Evolutionary conservation across 2,888 invertebrate genomes (phyloP).

Genomic region (Drosophila limbata): DNA sequence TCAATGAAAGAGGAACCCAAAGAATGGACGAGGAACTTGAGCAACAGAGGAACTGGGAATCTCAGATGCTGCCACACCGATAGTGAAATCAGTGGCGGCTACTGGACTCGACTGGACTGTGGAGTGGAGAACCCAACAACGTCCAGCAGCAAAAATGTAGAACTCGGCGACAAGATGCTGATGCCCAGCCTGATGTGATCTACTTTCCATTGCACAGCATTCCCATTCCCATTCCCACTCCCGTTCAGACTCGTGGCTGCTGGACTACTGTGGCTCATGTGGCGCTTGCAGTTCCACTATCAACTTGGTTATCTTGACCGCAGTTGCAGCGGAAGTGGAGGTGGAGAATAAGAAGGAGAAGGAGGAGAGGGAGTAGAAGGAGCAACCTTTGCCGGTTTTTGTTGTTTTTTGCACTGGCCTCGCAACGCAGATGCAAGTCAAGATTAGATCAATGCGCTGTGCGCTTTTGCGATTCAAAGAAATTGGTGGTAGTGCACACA

Average conservation of each 20-base stretch:
- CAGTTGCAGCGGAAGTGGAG: conserved; percentile 23
- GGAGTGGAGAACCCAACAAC: too few species aligned
- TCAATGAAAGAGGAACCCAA: conserved; percentile 54
- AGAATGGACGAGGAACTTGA: background rate
- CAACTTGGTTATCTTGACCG: conserved; percentile 68
- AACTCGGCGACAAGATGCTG: conserved; percentile 32
- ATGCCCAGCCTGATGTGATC: conserved; percentile 63
- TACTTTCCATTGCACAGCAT: conserved; percentile 73
- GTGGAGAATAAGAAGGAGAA: conserved; percentile 17
- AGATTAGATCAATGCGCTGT: conserved; percentile 71
- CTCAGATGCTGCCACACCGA: conserved; percentile 60
- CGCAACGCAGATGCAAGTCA: conserved; percentile 67
- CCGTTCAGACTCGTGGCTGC: conserved; percentile 33
- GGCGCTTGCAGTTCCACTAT: conserved; percentile 77
- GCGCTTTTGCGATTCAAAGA: conserved; percentile 72
- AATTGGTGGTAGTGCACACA: conserved; percentile 75
- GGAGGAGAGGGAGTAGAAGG: background rate
- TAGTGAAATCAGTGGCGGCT: conserved; percentile 55
- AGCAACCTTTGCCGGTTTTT: conserved; percentile 5
- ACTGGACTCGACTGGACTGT: conserved; percentile 37
- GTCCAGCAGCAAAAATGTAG: conserved; percentile 43
- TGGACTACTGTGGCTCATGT: conserved; percentile 65
- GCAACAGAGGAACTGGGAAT: conserved; percentile 7
- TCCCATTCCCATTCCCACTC: conserved; percentile 22
- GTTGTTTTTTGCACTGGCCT: conserved; percentile 16